Evolutionary conservation across 2,888 invertebrate species (phyloP).

Genomic region (Abrostola triplasia): DNA sequence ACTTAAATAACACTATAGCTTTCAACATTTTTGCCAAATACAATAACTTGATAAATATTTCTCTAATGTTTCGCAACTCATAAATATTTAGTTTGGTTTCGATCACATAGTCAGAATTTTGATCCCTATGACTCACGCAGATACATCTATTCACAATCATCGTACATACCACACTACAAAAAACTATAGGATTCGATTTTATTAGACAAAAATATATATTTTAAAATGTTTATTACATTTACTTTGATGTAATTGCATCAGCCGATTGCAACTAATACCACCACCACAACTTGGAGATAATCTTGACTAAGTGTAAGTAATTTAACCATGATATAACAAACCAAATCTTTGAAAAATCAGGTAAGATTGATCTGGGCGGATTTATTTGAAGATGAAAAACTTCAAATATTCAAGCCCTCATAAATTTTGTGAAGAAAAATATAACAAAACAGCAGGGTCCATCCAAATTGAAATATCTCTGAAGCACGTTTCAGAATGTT

Average conservation of each 20-base stretch:
- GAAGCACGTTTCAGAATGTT: constrained; percentile 8
- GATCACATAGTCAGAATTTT: constrained; percentile 1
- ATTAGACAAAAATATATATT: constrained; percentile 29
- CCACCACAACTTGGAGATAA: constrained; percentile 25
- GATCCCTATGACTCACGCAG: background rate
- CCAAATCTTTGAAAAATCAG: no score
- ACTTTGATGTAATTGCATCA: constrained; percentile 67
- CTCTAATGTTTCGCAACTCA: constrained; percentile 11
- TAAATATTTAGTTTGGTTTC: constrained; percentile 16
- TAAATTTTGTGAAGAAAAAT: background rate
- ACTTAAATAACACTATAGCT: constrained; percentile 7
- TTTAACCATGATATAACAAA: no score
- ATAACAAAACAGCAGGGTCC: background rate
- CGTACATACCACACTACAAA: constrained; percentile 13
- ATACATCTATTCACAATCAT: background rate
- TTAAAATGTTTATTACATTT: constrained; percentile 42
- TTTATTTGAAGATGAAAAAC: no score
- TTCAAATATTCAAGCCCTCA: no score
- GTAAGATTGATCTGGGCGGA: no score
- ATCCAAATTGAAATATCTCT: constrained; percentile 4
- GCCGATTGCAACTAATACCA: constrained; percentile 55
- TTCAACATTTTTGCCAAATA: background rate
- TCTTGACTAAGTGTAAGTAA: no score
- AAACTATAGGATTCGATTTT: constrained; percentile 12
- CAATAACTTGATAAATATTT: constrained; percentile 7